Conservation (phyloP, 2,797 vertebrate genomes). For the Sparus aurata region DNA sequence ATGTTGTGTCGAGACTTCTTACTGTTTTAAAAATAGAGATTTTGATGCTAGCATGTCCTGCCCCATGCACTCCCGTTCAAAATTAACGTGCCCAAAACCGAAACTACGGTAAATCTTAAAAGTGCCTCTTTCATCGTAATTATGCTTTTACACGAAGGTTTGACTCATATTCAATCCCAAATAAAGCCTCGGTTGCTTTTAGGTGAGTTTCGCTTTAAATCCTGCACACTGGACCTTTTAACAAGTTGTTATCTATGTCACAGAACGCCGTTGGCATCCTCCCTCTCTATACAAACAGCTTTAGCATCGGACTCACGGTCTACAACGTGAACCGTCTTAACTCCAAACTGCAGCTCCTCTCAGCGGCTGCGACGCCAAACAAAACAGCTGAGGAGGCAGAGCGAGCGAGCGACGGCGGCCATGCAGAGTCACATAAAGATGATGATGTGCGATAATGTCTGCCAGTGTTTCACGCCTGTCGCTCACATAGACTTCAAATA, state of each 20-base stretch:
- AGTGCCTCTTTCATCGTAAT: too few relatives aligned
- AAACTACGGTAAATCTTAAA: too few relatives aligned
- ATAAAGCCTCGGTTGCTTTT: too few relatives aligned
- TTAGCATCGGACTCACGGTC: neutral
- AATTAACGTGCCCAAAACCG: too few relatives aligned
- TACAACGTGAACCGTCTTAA: neutral
- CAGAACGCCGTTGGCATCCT: neutral
- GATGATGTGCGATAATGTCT: constrained; percentile 57
- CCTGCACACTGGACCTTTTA: too few relatives aligned
- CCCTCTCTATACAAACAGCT: neutral
- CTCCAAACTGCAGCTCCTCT: neutral
- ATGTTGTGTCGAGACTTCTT: too few relatives aligned
- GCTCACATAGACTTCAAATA: constrained; percentile 51
- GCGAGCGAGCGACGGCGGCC: constrained; percentile 1
- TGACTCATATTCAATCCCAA: too few relatives aligned
- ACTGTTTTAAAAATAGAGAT: too few relatives aligned
- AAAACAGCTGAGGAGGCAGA: constrained; percentile 32
- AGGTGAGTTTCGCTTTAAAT: too few relatives aligned
- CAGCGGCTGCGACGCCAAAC: constrained; percentile 5
- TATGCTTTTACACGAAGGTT: too few relatives aligned
- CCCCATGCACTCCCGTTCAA: too few relatives aligned
- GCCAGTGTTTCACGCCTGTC: constrained; percentile 50
- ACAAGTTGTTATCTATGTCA: neutral
- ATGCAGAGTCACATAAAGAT: constrained; percentile 16
- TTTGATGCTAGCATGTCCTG: too few relatives aligned